Evolutionary conservation across 2,113 vertebrate genomes (phyloP).

Genomic region (Grammomys dolichurus): DNA sequence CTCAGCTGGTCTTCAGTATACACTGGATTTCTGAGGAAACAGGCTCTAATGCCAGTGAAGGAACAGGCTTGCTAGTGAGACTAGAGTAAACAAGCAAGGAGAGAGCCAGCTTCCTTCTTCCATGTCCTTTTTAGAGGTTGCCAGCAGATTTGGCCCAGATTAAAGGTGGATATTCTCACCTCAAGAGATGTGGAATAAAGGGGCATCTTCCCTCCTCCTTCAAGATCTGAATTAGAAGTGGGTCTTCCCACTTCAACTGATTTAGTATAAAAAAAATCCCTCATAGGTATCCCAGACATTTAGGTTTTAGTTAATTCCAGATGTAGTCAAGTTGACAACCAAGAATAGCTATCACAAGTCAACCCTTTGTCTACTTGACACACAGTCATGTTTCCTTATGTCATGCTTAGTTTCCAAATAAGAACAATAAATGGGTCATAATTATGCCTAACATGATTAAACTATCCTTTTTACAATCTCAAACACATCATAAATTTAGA

Average conservation of each 20-base stretch:
- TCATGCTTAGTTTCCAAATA: neutral
- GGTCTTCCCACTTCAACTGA: neutral
- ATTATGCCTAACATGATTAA: neutral
- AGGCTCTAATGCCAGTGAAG: no score
- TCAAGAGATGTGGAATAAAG: neutral
- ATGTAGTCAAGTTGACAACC: neutral
- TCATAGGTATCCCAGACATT: neutral
- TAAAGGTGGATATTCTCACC: neutral
- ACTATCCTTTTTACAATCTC: neutral
- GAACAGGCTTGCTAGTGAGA: neutral
- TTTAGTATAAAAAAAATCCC: neutral
- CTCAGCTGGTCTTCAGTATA: neutral
- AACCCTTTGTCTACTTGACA: neutral
- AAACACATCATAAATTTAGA: neutral
- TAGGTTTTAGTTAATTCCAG: neutral
- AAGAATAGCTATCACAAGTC: neutral
- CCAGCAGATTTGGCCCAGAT: neutral
- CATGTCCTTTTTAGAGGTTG: no score
- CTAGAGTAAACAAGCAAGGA: neutral
- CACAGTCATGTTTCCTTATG: neutral
- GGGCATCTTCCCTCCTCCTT: neutral
- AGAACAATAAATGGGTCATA: neutral
- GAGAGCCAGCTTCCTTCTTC: neutral
- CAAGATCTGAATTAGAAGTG: neutral
- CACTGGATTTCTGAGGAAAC: neutral